A percentile compares a stretch with the other conserved stretches of the same genome.
Evolutionary conservation across 1,140 invertebrate species (phyloP).

Genomic region (Lamellibrachia luymesi): DNA sequence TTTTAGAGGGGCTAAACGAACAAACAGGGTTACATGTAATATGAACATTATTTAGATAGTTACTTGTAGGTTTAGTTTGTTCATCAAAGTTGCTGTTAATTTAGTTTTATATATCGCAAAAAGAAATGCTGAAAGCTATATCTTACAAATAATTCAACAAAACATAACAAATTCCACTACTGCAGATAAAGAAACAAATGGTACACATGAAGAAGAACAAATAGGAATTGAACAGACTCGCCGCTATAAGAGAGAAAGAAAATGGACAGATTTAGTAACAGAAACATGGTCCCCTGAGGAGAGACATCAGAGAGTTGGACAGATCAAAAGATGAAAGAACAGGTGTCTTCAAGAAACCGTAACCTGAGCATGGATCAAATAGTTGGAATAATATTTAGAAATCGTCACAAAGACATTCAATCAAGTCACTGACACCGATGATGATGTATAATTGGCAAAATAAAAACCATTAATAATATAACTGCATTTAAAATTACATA

Average conservation of each 20-base stretch:
- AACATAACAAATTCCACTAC: not conserved
- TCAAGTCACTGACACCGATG: too few relatives aligned
- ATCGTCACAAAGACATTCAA: too few relatives aligned
- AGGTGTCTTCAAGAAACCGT: not conserved
- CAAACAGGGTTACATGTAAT: too few relatives aligned
- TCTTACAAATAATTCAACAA: not conserved
- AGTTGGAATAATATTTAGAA: not conserved
- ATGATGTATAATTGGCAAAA: too few relatives aligned
- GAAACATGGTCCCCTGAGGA: conserved; percentile 1
- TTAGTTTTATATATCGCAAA: not conserved
- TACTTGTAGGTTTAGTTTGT: too few relatives aligned
- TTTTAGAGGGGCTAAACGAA: too few relatives aligned
- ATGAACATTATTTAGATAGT: too few relatives aligned
- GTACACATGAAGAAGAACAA: not conserved
- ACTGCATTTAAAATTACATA: too few relatives aligned
- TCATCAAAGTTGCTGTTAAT: not conserved
- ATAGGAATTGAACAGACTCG: not conserved
- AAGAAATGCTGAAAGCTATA: not conserved
- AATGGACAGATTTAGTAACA: not conserved
- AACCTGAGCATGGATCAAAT: not conserved
- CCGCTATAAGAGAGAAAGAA: not conserved
- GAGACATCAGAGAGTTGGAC: not conserved
- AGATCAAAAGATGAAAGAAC: not conserved
- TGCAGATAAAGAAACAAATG: not conserved
- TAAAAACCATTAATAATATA: too few relatives aligned